Evolutionary conservation across 2,888 invertebrate genomes (phyloP), one percentile per base, ranked within the genome.

Genomic region (Athrips mouffetella): DNA sequence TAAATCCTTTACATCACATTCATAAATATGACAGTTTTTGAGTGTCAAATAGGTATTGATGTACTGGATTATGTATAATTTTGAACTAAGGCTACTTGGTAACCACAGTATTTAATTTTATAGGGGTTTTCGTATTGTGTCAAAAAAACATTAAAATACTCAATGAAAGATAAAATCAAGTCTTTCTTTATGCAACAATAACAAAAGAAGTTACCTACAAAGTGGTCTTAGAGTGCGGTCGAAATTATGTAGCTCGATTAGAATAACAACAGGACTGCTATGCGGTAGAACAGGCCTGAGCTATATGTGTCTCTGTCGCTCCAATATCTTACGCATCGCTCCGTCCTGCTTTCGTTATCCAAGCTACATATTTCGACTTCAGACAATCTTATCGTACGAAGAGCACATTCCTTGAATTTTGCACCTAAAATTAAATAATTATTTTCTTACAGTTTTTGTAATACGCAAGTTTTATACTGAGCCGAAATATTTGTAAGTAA

Each of bases 391-490:
- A 25, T 21, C 8, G 44, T 30, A 18, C 45, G 31, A 50, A 51
- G 52, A 65, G 77, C 76, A 79, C 79, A 81, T 80, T 79, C 76
- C 78, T 76, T 70, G 65, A 69, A 39, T 67, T 59, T 67, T 67
- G 77, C 78, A 79, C 76, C 62, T 72, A 76, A 71, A 76, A 73
- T 76, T 73, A 23, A 70, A 71, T 76, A 78, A 67, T 81, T 81
- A 80, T 80, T 81, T 80, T 80, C 76, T 76, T 78, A 79, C 70
- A 76, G 73, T 72, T 77, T 77, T 76, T 75, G 47, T 57, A 60
- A 45, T 51, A 48, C 21, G 35, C 27, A 46, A 39, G 35, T 53
- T 50, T 53, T 53, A 50, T 50, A 53, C 41, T 50, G 42, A 46
- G 29, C 45, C 18, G 52, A 52, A 21, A 37, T 55, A 52, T 49